These are phyloP conservation scores for Sebastes fasciatus DNA, from an alignment of 2,113 vertebrate genomes.

Conservation along the genomic window DNA sequence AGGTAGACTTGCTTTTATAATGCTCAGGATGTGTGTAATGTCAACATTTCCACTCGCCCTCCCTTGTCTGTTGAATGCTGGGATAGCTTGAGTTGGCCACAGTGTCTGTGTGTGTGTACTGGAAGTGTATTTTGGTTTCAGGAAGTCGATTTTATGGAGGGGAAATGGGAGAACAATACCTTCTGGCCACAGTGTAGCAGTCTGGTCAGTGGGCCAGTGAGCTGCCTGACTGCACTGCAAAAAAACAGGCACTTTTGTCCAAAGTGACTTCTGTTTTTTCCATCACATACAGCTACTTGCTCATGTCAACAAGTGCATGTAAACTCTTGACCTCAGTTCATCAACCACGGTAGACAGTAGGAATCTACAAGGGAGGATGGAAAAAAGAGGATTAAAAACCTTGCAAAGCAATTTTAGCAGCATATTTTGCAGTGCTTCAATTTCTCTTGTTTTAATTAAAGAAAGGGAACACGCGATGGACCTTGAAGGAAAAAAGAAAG, in stretches of 20 bases:
- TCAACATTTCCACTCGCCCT: conserved; percentile 60
- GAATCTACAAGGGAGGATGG: too few relatives aligned
- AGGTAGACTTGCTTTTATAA: conserved; percentile 44
- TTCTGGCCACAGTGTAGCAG: conserved; percentile 31
- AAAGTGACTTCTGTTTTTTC: neutral
- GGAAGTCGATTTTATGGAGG: conserved; percentile 58
- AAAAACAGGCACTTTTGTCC: neutral
- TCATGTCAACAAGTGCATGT: neutral
- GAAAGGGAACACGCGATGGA: conserved; percentile 21
- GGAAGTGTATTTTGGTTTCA: conserved; percentile 46
- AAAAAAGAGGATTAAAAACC: neutral
- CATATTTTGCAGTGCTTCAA: conserved; percentile 6
- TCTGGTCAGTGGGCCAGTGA: conserved; percentile 24
- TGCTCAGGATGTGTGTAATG: conserved; percentile 51
- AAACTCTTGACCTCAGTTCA: neutral
- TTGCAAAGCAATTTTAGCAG: neutral
- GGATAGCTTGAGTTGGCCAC: neutral
- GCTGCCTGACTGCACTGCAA: conserved; percentile 5
- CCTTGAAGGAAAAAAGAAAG: conserved; percentile 28
- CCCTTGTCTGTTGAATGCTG: conserved; percentile 20
- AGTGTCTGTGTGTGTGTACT: conserved; percentile 17
- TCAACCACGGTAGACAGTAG: neutral
- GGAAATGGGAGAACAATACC: conserved; percentile 74
- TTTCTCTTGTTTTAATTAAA: conserved; percentile 31
- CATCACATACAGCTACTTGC: neutral